Evolutionary conservation across 2,888 invertebrate genomes (phyloP), one percentile per base, ranked within the genome.

Genomic region (Cryptus viduatorius): DNA sequence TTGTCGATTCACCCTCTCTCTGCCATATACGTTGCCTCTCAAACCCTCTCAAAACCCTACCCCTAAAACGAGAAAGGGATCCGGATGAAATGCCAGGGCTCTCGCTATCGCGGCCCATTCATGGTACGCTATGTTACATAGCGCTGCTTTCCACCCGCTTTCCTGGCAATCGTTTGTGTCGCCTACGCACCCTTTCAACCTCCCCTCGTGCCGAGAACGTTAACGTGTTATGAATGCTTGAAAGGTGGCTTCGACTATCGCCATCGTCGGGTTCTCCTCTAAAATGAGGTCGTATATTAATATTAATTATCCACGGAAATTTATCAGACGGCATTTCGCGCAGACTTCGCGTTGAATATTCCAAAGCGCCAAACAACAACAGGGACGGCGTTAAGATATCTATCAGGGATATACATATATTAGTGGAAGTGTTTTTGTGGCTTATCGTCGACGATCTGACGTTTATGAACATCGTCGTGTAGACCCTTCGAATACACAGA

Each of bases 151-250:
- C 61, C 67, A 53, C 50, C 73, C 73, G 37, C 72, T 31, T n/a
- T n/a, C 29, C 76, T 59, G 73, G 46, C 59, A 83, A 79, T 79
- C 78, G 73, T 75, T 75, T 71, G 71, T 82, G 77, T 77, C 68
- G 65, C 71, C 53, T 29, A 53, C 56, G 64, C 68, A 65, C 79
- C 59, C 59, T 59, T 59, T 59, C 59, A 59, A 31, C 59, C 59
- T 1, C 12, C 48, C 3, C 48, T 48, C 48, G 48, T 0, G 56
- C 19, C 56, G 56, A 24, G 56, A 59, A 59, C 59, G 59, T 14
- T 31, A 5, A 29, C 31, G 59, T 59, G 59, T 59, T 31, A 59
- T 59, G 59, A 59, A 59, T 59, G 14, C 59, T 31, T 59, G 31
- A 59, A 31, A 29, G 29, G n/a, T 59, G 59, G 4, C 31, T 37